Conservation (phyloP, 1,140 invertebrate species). For the Diploscapter pachys region DNA sequence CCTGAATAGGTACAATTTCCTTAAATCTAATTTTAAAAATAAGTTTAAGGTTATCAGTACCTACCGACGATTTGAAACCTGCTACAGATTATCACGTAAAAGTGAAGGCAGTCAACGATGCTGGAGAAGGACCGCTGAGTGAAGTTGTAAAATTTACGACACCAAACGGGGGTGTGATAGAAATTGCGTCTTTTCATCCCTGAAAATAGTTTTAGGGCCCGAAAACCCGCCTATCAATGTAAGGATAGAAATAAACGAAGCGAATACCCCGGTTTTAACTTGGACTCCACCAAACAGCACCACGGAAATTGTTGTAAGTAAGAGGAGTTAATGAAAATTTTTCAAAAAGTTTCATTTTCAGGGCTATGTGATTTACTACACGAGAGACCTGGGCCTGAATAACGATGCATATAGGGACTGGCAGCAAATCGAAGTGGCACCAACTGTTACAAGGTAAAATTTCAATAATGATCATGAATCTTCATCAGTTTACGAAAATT, state of each 20-base stretch:
- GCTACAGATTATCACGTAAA: conserved; percentile 13
- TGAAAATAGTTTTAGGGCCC: background rate
- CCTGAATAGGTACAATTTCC: conserved; percentile 2
- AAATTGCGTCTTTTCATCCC: too few species aligned
- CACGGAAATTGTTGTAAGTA: conserved; percentile 13
- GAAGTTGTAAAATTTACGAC: conserved; percentile 6
- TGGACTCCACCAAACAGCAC: conserved; percentile 18
- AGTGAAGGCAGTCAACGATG: conserved; percentile 14
- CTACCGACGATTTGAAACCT: conserved; percentile 13
- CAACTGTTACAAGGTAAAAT: conserved; percentile 1
- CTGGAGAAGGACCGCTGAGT: conserved; percentile 16
- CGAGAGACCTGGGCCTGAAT: conserved; percentile 11
- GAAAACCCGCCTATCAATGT: conserved; percentile 7
- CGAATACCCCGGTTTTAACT: conserved; percentile 13
- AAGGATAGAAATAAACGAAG: conserved; percentile 17
- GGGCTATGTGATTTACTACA: conserved; percentile 21
- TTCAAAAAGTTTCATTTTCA: background rate
- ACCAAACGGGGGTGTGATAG: background rate
- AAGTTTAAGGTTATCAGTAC: conserved; percentile 12
- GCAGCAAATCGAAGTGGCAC: conserved; percentile 15
- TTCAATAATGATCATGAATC: background rate
- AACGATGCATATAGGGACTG: conserved; percentile 18
- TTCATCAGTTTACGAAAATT: background rate
- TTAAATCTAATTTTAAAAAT: background rate
- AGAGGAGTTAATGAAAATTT: too few species aligned